Percentiles rank a stretch among this genome's conserved stretches.
Conservation (phyloP, 2,113 vertebrate genomes). For the Zosterops japonicus region DNA sequence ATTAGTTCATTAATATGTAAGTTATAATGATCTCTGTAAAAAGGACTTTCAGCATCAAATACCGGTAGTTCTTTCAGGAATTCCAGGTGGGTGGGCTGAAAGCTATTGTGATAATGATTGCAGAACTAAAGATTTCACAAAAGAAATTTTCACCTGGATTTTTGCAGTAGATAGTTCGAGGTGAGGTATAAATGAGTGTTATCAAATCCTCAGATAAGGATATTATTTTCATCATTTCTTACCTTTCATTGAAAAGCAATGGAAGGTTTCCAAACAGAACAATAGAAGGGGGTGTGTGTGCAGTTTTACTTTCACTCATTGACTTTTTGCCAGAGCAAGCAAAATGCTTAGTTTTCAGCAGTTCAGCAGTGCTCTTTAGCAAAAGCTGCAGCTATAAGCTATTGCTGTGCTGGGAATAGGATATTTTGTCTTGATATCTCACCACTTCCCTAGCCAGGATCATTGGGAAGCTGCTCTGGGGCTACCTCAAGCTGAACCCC, state of each 20-base stretch:
- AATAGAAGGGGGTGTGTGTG: neutral
- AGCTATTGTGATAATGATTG: constrained; percentile 28
- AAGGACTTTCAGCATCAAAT: neutral
- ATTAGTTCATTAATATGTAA: constrained; percentile 50
- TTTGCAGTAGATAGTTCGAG: neutral
- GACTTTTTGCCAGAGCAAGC: constrained; percentile 47
- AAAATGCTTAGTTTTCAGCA: constrained; percentile 26
- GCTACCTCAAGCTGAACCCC: neutral
- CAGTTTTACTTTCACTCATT: constrained; percentile 47
- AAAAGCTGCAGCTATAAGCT: neutral
- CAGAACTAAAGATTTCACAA: neutral
- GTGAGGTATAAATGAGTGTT: neutral
- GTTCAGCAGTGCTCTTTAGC: neutral
- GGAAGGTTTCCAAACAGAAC: constrained; percentile 57
- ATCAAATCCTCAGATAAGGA: constrained; percentile 4
- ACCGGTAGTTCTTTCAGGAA: constrained; percentile 1
- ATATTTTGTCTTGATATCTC: neutral
- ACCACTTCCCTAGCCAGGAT: neutral
- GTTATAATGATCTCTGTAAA: neutral
- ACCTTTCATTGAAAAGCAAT: constrained; percentile 7
- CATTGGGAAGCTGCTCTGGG: neutral
- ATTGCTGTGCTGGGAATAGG: neutral
- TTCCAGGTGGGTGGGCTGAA: constrained; percentile 1
- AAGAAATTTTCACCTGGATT: constrained; percentile 10
- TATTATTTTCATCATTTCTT: constrained; percentile 28